These are phyloP conservation scores for Echinarachnius parma DNA, from an alignment of 53 echinoderm and acorn worm species.

Conservation along the genomic window DNA sequence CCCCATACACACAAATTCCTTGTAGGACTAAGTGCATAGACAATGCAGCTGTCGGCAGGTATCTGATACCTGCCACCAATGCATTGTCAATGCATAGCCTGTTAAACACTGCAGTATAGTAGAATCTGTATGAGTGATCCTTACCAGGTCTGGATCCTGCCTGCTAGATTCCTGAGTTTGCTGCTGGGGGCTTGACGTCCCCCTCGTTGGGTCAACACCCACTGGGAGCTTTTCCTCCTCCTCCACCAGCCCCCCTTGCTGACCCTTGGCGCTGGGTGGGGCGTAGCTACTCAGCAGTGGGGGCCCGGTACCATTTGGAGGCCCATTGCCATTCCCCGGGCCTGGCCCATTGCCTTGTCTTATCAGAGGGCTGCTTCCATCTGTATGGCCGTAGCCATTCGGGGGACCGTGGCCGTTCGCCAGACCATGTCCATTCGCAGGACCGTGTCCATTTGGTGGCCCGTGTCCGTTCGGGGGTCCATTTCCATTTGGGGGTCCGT, in stretches of 20 bases:
- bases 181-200: neutral
- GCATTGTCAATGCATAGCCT: no score
- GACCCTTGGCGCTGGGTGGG: slow-evolving; percentile 15
- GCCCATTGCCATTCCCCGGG: slow-evolving; percentile 26
- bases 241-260: slow-evolving; percentile 26
- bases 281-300: slow-evolving; percentile 17
- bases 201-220: slow-evolving; percentile 37
- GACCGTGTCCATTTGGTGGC: slow-evolving; percentile 8
- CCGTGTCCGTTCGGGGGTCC: slow-evolving; percentile 7
- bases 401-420: slow-evolving; percentile 9
- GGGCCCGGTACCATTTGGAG: slow-evolving; percentile 42
- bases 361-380: slow-evolving; percentile 2
- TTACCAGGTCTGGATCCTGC: neutral
- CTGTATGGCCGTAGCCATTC: neutral
- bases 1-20: no score
- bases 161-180: no score
- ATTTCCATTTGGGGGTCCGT: slow-evolving; percentile 2
- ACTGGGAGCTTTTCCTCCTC: no score
- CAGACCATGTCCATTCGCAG: slow-evolving; percentile 2
- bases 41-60: no score
- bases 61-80: no score
- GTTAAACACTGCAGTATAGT: no score
- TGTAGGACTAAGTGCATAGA: no score
- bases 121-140: neutral
- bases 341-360: slow-evolving; percentile 3